These are phyloP conservation scores for Sander vitreus DNA, from an alignment of 2,113 vertebrate species.

Conservation along the genomic window DNA sequence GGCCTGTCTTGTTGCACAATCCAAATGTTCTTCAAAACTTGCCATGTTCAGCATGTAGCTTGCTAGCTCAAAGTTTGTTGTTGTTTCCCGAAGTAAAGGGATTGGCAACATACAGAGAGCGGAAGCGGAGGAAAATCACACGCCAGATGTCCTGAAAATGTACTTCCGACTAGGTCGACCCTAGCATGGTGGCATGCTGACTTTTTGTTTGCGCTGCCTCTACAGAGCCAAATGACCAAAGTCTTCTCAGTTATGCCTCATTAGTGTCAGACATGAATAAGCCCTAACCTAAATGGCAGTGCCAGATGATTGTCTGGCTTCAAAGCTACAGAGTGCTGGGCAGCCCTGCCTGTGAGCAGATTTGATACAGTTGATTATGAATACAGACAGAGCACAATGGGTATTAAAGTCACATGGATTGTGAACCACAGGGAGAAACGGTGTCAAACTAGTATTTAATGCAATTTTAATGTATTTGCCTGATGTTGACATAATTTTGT, in stretches of 20 bases:
- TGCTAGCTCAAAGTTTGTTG: too few species aligned
- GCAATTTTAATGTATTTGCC: not conserved
- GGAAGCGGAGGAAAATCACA: too few species aligned
- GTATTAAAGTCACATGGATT: constrained; percentile 16
- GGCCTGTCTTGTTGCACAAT: too few species aligned
- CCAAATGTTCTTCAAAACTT: too few species aligned
- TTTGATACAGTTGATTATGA: constrained; percentile 28
- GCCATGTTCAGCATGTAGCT: too few species aligned
- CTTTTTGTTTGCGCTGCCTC: constrained; percentile 16
- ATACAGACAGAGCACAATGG: not conserved
- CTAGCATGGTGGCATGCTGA: constrained; percentile 28
- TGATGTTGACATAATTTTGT: constrained; percentile 37
- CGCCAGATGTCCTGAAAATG: too few species aligned
- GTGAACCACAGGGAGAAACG: not conserved
- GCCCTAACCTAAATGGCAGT: constrained; percentile 32
- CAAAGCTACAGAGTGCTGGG: not conserved
- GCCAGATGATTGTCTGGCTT: constrained; percentile 33
- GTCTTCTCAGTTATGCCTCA: constrained; percentile 40
- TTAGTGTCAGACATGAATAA: constrained; percentile 50
- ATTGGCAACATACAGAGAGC: too few species aligned
- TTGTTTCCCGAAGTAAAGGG: too few species aligned
- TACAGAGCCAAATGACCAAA: constrained; percentile 31
- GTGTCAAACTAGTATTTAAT: not conserved
- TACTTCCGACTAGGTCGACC: not conserved
- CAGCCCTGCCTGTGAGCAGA: constrained; percentile 10